Evolutionary conservation across 2,797 vertebrate genomes (phyloP), one percentile per base, ranked within the genome.

Genomic region (Macrochelys suwanniensis): DNA sequence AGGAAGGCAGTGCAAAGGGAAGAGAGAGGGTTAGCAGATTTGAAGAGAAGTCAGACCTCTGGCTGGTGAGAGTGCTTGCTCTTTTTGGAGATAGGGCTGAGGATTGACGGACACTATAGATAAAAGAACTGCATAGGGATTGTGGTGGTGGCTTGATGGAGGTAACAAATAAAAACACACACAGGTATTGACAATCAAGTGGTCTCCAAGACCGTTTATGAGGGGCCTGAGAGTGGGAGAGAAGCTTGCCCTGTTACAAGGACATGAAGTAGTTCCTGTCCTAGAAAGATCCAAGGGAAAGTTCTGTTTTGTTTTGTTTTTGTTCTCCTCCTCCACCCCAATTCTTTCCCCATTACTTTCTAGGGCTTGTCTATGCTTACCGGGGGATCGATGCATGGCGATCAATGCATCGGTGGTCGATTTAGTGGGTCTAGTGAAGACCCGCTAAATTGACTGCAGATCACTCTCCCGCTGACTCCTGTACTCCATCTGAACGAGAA

Each of bases 231-330:
- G 33, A 15, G 31, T 65, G 59, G 15, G 31, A 16, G 59, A 65
- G 15, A 3, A 65, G 59, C 57, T 33, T 65, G 13, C 7, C 7
- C 37, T 42, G n/a, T 71, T 21, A 68, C 65, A 37, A 37, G 65
- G 9, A 37, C 3, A 17, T 33, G 26, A 5, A 0, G 0, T 71
- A 11, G 23, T 83, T 49, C 81, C 82, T 57, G 26, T 88, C 23
- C 49, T 19, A 85, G 57, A 54, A 0, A 0, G 16, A 31, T 92
- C n/a, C 28, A 51, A 25, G 5, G 7, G 71, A 94, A 83, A 1
- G 1, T 37, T 54, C 53, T 53, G 47, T 83, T 26, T 4, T 80
- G 94, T 85, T 8, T 91, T 91, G 50, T 9, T 33, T 68, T 26
- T 45, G 65, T 82, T 88, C 23, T 92, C 31, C 25, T 74, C 1